Evolutionary conservation across 1,140 invertebrate species (phyloP).

Genomic region (Littorina saxatilis): DNA sequence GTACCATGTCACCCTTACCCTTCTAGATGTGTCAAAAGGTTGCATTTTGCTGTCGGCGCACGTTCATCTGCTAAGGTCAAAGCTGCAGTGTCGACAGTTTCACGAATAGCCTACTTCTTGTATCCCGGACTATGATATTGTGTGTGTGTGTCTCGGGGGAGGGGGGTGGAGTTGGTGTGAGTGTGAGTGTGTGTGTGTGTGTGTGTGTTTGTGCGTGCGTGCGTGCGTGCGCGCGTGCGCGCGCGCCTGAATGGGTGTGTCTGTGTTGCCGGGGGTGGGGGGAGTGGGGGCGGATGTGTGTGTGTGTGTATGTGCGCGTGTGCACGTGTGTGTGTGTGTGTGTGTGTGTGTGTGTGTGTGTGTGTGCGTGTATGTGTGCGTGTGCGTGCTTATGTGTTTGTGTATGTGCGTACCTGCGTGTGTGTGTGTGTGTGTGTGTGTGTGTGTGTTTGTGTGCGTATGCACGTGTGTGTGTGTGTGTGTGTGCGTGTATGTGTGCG

Average conservation of each 20-base stretch:
- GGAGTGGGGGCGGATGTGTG: no score
- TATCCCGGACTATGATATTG: neutral
- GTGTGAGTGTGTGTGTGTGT: neutral
- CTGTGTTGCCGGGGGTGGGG: no score
- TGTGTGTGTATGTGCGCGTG: constrained; percentile 3
- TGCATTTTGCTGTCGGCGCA: no score
- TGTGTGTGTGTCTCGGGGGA: neutral
- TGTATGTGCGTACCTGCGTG: neutral
- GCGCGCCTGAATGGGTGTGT: neutral
- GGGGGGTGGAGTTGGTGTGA: neutral
- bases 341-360: neutral
- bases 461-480: neutral
- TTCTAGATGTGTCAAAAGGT: no score
- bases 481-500: neutral
- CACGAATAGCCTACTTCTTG: no score
- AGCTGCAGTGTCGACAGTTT: no score
- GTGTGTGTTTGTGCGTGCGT: constrained; percentile 2
- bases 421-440: constrained; percentile 3
- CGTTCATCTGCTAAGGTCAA: no score
- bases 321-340: constrained; percentile 12
- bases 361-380: constrained; percentile 9
- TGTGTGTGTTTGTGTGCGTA: constrained; percentile 1
- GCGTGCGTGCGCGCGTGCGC: neutral
- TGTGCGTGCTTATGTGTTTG: constrained; percentile 15
- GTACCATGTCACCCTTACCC: no score